Percentiles rank a stretch among this genome's conserved stretches.
Evolutionary conservation across 1,140 invertebrate species (phyloP).

Genomic region (Galleria mellonella): DNA sequence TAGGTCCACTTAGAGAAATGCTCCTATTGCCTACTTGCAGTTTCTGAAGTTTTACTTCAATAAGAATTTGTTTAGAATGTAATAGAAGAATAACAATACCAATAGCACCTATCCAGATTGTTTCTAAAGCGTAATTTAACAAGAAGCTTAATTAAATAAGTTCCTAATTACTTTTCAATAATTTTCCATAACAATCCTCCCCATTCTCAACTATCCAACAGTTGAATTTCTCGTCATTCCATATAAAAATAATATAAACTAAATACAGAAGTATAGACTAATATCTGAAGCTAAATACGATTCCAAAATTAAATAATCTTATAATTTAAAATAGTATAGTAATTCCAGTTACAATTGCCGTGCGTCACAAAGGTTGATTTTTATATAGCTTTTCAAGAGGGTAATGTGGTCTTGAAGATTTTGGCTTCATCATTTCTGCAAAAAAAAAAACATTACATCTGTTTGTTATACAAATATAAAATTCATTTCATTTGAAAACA

Average conservation of each 20-base stretch:
- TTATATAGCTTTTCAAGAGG: conserved; percentile 44
- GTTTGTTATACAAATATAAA: too few relatives aligned
- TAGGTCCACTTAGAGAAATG: too few relatives aligned
- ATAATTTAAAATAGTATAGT: conserved; percentile 21
- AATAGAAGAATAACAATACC: too few relatives aligned
- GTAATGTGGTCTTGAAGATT: conserved; percentile 32
- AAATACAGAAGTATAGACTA: conserved; percentile 5
- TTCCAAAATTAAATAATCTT: conserved; percentile 27
- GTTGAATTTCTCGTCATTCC: conserved; percentile 14
- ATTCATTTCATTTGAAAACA: too few relatives aligned
- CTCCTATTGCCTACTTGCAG: conserved; percentile 5
- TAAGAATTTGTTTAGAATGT: too few relatives aligned
- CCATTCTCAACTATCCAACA: conserved; percentile 5
- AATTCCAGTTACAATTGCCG: conserved; percentile 29
- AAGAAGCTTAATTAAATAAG: conserved; percentile 1
- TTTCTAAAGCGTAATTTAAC: conserved; percentile 2
- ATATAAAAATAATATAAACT: conserved; percentile 36
- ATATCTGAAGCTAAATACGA: conserved; percentile 13
- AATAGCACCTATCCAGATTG: conserved; percentile 3
- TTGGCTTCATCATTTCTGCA: conserved; percentile 65
- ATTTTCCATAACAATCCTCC: conserved; percentile 16
- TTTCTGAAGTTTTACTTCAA: too few relatives aligned
- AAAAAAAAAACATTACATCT: conserved; percentile 20
- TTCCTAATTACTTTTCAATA: too few relatives aligned
- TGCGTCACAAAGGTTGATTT: conserved; percentile 57